Evolutionary conservation across 2,888 invertebrate species (phyloP), one percentile per base, ranked within the genome.

Genomic region (Volucella inanis): DNA sequence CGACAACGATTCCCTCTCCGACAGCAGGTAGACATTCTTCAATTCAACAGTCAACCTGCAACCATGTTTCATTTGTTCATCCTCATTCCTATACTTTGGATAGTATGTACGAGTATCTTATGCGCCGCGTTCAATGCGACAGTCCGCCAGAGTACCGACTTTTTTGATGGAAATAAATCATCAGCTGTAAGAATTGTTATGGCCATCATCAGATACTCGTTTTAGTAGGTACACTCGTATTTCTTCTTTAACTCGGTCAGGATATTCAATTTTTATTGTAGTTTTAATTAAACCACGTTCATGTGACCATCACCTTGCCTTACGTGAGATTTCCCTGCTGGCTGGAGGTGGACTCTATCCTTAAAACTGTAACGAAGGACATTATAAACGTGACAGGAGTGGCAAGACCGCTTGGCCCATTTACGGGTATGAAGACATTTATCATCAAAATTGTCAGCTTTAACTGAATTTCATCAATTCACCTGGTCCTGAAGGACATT

Each of bases 351-450:
- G 50, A 31, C 31, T 31, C 62, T 62, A 67, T 71, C 77, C 68
- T 52, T 31, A 31, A 31, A 49, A 39, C 41, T n/a, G 39, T 72
- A 71, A 61, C 45, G 78, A 57, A 39, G 61, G 22, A 70, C 57
- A 62, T 49, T 47, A 39, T 14, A 38, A n/a, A 50, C 14, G 8
- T 22, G 11, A 41, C 47, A 71, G 84, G 84, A 76, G 84, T 76
- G 84, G 41, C 72, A 18, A 57, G 9, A 15, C n/a, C 54, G 59
- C 47, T 70, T 62, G 70, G 41, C 55, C 76, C 71, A 85, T 85
- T 85, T 76, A n/a, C n/a, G n/a, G n/a, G n/a, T n/a, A 85, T 85
- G 67, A 76, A 76, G 84, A 81, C 84, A 85, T 85, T 85, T 85
- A 67, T 81, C 84, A 85, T 75, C 54, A 49, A 45, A 76, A 81